These are phyloP conservation scores for Trilocha varians DNA, from an alignment of 2,888 invertebrate genomes.

Conservation along the genomic window DNA sequence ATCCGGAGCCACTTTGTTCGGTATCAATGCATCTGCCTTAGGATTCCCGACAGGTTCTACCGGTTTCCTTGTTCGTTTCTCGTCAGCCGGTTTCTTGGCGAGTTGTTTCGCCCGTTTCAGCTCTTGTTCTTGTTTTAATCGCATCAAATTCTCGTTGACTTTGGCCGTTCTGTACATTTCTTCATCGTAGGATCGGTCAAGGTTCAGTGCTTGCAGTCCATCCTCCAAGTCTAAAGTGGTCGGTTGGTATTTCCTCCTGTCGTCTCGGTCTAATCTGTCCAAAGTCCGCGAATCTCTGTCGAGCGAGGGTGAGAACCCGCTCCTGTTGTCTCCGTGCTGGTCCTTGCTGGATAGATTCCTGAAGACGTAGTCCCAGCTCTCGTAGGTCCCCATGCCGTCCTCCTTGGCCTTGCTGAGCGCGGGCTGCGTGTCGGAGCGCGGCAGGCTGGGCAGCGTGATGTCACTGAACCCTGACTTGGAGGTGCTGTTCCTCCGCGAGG, in stretches of 20 bases:
- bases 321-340: slow-evolving; percentile 78
- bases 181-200: slow-evolving; percentile 60
- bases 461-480: slow-evolving; percentile 59
- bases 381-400: slow-evolving; percentile 79
- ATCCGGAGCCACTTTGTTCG: slow-evolving; percentile 49
- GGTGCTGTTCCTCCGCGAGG: slow-evolving; percentile 47
- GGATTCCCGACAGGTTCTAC: slow-evolving; percentile 55
- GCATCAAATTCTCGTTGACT: slow-evolving; percentile 65
- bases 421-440: slow-evolving; percentile 64
- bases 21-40: slow-evolving; percentile 46
- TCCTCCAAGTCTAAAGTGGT: slow-evolving; percentile 72
- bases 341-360: slow-evolving; percentile 83
- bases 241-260: slow-evolving; percentile 63
- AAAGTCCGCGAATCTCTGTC: slow-evolving; percentile 61
- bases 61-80: slow-evolving; percentile 38
- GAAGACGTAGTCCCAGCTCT: slow-evolving; percentile 87
- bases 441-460: slow-evolving; percentile 52
- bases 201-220: slow-evolving; percentile 64
- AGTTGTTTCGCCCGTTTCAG: slow-evolving; percentile 43
- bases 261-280: slow-evolving; percentile 57
- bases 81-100: slow-evolving; percentile 43
- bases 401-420: slow-evolving; percentile 70
- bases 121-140: slow-evolving; percentile 57
- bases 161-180: slow-evolving; percentile 62
- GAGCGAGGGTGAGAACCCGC: slow-evolving; percentile 73